These are phyloP conservation scores for Heliconius hewitsoni DNA, from an alignment of 1,140 invertebrate genomes.

Conservation along the genomic window DNA sequence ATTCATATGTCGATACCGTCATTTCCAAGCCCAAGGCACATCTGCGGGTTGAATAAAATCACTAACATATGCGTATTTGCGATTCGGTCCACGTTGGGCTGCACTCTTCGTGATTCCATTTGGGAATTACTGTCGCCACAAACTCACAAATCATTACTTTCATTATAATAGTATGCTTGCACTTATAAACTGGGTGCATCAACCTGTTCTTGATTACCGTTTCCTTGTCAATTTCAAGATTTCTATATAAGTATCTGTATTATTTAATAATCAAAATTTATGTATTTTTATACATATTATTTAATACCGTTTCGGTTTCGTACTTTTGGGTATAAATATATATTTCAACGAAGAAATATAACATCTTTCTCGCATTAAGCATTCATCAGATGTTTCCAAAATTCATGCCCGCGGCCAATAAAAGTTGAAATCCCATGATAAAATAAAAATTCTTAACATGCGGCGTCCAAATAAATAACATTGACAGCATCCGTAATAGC, in stretches of 20 bases:
- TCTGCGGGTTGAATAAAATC: slow-evolving; percentile 61
- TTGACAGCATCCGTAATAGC: slow-evolving; percentile 77
- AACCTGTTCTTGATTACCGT: not conserved
- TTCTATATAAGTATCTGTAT: not conserved
- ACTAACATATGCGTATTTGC: slow-evolving; percentile 75
- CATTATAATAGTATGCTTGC: slow-evolving; percentile 52
- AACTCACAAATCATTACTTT: slow-evolving; percentile 77
- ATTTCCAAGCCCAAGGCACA: slow-evolving; percentile 26
- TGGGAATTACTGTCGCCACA: slow-evolving; percentile 77
- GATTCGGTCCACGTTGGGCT: slow-evolving; percentile 71
- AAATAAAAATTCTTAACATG: slow-evolving; percentile 77
- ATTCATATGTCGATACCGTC: slow-evolving; percentile 1
- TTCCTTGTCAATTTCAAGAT: not conserved
- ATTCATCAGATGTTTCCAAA: slow-evolving; percentile 23
- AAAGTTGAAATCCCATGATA: slow-evolving; percentile 76
- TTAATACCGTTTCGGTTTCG: not conserved
- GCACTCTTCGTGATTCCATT: slow-evolving; percentile 80
- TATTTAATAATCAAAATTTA: too few relatives aligned
- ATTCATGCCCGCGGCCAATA: slow-evolving; percentile 55
- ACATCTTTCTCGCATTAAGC: not conserved
- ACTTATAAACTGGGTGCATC: not conserved
- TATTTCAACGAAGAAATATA: not conserved
- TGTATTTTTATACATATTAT: not conserved
- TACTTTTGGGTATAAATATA: not conserved
- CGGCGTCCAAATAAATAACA: slow-evolving; percentile 77